phyloP scores from a whole-genome alignment of 2,797 vertebrate genomes.

The Myotis myotis region DNA sequence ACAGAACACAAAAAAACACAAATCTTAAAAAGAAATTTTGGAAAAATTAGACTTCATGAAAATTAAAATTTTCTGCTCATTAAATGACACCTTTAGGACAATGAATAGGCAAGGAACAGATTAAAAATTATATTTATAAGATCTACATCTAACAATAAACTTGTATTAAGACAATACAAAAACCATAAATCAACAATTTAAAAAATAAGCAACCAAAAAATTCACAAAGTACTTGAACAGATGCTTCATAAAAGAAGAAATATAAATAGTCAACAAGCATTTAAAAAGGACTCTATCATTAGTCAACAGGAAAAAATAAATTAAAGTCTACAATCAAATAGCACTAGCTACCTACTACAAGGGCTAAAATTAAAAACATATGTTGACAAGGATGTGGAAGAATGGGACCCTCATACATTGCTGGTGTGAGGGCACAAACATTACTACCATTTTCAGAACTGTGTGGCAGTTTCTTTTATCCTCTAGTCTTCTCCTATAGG shows the following conservation, averaged over 20 bases:
- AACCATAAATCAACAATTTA: not conserved
- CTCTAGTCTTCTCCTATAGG: not conserved
- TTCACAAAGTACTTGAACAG: not conserved
- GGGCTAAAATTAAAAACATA: not conserved
- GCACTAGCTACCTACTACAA: not conserved
- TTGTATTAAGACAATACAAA: not conserved
- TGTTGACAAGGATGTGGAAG: not conserved
- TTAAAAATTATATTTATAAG: not conserved
- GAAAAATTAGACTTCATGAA: not conserved
- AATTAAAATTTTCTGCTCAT: conserved; percentile 4
- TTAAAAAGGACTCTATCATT: not conserved
- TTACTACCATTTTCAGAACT: not conserved
- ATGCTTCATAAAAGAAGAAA: conserved; percentile 19
- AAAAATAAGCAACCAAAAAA: not conserved
- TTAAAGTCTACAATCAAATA: not conserved
- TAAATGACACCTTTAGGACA: not conserved
- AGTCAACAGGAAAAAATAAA: not conserved
- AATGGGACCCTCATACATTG: not conserved
- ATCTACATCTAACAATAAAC: not conserved
- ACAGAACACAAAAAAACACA: not conserved
- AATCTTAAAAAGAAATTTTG: not conserved
- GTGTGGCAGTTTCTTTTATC: not conserved
- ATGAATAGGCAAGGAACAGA: not conserved
- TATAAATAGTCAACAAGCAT: not conserved
- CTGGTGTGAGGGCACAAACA: not conserved